Evolutionary conservation across 1,140 invertebrate genomes (phyloP).

Genomic region (Acyrthosiphon pisum): DNA sequence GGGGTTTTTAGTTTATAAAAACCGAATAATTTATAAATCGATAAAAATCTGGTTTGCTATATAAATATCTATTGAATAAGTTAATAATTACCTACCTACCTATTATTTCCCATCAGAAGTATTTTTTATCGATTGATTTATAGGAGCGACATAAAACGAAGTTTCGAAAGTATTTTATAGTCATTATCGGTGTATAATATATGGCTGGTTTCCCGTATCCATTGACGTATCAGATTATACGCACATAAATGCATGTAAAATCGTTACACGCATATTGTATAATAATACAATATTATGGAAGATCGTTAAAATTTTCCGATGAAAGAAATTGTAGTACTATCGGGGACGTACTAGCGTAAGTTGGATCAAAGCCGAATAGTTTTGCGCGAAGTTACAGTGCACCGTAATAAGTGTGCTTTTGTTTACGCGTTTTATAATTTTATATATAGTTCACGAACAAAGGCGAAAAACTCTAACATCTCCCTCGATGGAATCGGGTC

Average conservation of each 20-base stretch:
- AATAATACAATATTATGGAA: not conserved
- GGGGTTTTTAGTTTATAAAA: not conserved
- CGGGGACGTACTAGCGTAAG: not conserved
- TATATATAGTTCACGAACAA: not conserved
- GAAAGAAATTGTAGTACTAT: not conserved
- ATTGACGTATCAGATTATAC: not conserved
- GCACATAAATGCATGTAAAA: not conserved
- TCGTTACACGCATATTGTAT: not conserved
- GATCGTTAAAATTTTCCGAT: not conserved
- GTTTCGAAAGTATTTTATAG: not conserved
- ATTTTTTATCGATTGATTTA: conserved; percentile 14
- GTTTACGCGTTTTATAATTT: not conserved
- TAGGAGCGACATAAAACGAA: not conserved
- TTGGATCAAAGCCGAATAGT: not conserved
- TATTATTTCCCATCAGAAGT: not conserved
- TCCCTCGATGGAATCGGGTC: not conserved
- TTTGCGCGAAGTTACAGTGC: not conserved
- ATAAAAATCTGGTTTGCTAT: conserved; percentile 10
- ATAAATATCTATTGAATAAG: not conserved
- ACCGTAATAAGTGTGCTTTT: not conserved
- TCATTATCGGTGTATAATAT: not conserved
- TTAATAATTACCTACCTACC: not conserved
- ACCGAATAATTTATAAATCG: not conserved
- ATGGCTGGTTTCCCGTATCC: not conserved
- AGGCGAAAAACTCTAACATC: not conserved